Evolutionary conservation across 1,140 invertebrate species (phyloP).

Genomic region (Saccostrea glomerata): DNA sequence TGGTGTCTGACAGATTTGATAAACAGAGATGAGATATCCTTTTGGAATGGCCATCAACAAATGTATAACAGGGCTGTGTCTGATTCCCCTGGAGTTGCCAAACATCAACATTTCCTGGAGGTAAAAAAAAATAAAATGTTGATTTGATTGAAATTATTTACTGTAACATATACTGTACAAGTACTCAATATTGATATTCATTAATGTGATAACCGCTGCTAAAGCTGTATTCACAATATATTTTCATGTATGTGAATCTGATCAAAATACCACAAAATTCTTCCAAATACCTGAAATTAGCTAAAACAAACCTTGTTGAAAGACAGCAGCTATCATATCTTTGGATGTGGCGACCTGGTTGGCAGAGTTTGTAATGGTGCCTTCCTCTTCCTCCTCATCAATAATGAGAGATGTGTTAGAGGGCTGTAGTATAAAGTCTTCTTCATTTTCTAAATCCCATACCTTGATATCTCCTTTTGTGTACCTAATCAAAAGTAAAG

Average conservation of each 20-base stretch:
- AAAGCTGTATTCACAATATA: no score
- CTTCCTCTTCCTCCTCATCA: constrained; percentile 64
- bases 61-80: constrained; percentile 61
- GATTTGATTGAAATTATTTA: no score
- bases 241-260: no score
- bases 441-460: constrained; percentile 67
- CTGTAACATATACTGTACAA: no score
- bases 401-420: constrained; percentile 72
- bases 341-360: constrained; percentile 52
- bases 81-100: constrained; percentile 64
- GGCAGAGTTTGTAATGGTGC: constrained; percentile 63
- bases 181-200: no score
- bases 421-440: constrained; percentile 70
- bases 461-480: constrained; percentile 73
- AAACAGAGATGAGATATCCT: constrained; percentile 18
- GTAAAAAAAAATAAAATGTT: no score
- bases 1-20: background rate
- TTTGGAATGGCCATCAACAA: constrained; percentile 8
- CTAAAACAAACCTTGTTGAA: constrained; percentile 67
- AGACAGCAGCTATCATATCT: constrained; percentile 65
- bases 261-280: background rate
- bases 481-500: constrained; percentile 63
- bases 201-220: no score
- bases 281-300: background rate
- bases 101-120: constrained; percentile 73